Evolutionary conservation across 1,140 invertebrate species (phyloP).

Genomic region (Hylaeus volcanicus): DNA sequence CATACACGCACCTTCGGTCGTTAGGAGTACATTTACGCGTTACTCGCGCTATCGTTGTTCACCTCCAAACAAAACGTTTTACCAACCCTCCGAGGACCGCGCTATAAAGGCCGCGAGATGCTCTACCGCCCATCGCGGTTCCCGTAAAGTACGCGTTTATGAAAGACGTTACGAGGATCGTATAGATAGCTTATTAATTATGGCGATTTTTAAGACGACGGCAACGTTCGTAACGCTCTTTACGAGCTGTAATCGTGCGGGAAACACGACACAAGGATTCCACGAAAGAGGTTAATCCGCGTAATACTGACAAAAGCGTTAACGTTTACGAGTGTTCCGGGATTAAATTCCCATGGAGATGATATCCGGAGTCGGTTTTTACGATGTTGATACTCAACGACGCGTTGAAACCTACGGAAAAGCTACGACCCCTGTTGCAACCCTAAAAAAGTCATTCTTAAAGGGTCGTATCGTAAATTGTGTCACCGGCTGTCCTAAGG

Average conservation of each 20-base stretch:
- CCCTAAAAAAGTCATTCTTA: slow-evolving; percentile 16
- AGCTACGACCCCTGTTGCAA: background rate
- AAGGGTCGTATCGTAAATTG: slow-evolving; percentile 23
- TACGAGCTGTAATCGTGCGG: slow-evolving; percentile 17
- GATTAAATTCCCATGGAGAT: background rate
- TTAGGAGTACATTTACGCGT: background rate
- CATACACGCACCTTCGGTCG: too few species aligned
- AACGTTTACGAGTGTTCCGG: too few species aligned
- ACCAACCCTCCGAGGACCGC: background rate
- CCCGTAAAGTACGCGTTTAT: background rate
- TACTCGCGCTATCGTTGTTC: background rate
- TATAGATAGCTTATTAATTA: slow-evolving; percentile 36
- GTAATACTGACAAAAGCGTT: background rate
- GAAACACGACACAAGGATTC: background rate
- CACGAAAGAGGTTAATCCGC: background rate
- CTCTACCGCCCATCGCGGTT: background rate
- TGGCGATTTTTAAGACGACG: background rate
- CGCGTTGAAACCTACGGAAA: background rate
- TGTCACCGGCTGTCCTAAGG: slow-evolving; percentile 38
- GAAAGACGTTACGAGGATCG: background rate
- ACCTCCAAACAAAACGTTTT: background rate
- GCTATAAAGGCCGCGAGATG: too few species aligned
- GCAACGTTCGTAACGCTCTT: slow-evolving; percentile 17
- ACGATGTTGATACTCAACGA: background rate
- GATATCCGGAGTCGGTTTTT: background rate